Evolutionary conservation across 1,140 invertebrate genomes (phyloP).

Genomic region (Nasonia vitripennis): DNA sequence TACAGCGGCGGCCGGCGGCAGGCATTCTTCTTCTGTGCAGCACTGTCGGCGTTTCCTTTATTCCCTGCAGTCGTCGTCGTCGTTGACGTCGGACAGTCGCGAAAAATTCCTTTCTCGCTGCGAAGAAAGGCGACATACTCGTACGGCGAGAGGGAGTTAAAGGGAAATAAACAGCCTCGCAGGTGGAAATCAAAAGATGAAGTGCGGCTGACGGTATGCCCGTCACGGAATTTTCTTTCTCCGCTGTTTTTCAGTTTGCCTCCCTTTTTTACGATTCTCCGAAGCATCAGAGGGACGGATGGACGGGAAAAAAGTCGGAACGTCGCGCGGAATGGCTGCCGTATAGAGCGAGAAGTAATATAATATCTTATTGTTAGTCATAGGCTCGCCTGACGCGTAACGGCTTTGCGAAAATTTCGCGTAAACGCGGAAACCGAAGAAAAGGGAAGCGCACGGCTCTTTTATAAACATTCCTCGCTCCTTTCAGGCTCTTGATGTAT

Average conservation of each 20-base stretch:
- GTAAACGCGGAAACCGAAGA: too few species aligned
- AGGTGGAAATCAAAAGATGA: conserved; percentile 10
- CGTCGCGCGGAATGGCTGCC: not conserved
- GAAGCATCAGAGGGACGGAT: not conserved
- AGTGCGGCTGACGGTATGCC: not conserved
- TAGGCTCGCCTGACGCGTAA: not conserved
- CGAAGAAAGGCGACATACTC: not conserved
- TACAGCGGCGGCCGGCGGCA: not conserved
- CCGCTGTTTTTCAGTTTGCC: not conserved
- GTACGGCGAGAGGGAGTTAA: not conserved
- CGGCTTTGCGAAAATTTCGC: conserved; percentile 6
- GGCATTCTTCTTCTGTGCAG: not conserved
- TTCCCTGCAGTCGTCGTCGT: not conserved
- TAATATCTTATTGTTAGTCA: conserved; percentile 21
- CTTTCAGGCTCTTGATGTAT: not conserved
- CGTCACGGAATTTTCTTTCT: not conserved
- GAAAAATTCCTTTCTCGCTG: not conserved
- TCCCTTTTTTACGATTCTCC: not conserved
- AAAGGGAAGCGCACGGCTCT: not conserved
- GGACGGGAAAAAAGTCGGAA: too few species aligned
- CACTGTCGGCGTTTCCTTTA: not conserved
- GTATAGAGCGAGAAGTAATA: not conserved
- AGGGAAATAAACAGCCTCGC: not conserved
- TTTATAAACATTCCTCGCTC: conserved; percentile 2
- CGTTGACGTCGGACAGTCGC: not conserved